A percentile compares a stretch with the other conserved stretches of the same genome.
Conservation (phyloP, 2,888 invertebrate genomes). For the Drosophila vallismaia region DNA sequence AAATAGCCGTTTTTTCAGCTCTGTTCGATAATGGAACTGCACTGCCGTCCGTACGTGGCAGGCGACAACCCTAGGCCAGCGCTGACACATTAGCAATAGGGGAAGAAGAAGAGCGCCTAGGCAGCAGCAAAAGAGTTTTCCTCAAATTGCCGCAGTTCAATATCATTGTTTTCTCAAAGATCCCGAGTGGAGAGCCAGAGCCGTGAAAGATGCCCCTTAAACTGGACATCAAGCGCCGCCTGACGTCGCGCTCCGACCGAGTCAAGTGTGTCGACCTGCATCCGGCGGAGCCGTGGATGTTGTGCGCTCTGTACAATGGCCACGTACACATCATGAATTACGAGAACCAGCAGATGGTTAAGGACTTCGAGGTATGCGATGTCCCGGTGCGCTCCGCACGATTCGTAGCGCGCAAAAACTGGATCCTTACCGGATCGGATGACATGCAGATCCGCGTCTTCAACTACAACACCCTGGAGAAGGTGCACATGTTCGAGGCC, state of each 20-base stretch:
- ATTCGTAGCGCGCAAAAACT: constrained; percentile 98
- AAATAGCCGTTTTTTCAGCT: not conserved
- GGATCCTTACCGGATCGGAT: constrained; percentile 99
- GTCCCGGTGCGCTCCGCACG: constrained; percentile 97
- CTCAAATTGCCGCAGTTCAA: constrained; percentile 50
- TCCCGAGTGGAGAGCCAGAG: constrained; percentile 30
- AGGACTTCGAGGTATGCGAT: constrained; percentile 97
- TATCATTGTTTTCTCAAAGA: constrained; percentile 38
- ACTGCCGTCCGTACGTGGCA: constrained; percentile 56
- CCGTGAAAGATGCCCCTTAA: constrained; percentile 89
- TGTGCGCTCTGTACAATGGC: constrained; percentile 98
- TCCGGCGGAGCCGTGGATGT: constrained; percentile 99
- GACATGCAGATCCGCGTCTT: constrained; percentile 97
- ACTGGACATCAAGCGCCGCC: constrained; percentile 98
- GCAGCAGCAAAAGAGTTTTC: constrained; percentile 47
- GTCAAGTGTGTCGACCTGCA: constrained; percentile 99
- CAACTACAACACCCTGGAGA: constrained; percentile 99
- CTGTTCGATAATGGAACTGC: constrained; percentile 7
- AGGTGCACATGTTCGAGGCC: constrained; percentile 98
- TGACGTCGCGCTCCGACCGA: constrained; percentile 98
- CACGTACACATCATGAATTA: constrained; percentile 99
- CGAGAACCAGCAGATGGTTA: constrained; percentile 95
- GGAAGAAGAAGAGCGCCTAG: constrained; percentile 46
- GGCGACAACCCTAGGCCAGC: constrained; percentile 56
- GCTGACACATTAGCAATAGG: constrained; percentile 67